These are phyloP conservation scores for Tyrophagus putrescentiae DNA, from an alignment of 1,140 invertebrate genomes.

Conservation along the genomic window DNA sequence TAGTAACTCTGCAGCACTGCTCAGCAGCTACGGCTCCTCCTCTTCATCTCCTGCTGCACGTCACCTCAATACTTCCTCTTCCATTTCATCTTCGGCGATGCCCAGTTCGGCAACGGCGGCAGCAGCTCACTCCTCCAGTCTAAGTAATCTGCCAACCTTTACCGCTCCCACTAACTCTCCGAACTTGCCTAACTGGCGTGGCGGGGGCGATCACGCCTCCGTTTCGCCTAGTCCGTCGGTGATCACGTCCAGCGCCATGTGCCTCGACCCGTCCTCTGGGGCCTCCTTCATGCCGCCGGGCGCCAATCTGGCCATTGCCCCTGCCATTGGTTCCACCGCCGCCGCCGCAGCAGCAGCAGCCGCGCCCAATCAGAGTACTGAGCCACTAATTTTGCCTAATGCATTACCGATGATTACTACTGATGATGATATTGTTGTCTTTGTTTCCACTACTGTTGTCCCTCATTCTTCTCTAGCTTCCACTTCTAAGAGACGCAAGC, in stretches of 20 bases:
- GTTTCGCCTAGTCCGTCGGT: neutral
- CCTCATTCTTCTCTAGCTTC: too few relatives aligned
- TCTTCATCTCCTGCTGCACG: neutral
- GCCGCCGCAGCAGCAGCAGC: too few relatives aligned
- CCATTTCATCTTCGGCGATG: too few relatives aligned
- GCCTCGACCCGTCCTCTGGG: neutral
- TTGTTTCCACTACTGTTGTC: too few relatives aligned
- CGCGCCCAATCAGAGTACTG: slow-evolving; percentile 4
- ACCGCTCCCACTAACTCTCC: neutral
- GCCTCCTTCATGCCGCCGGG: neutral
- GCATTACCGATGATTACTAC: too few relatives aligned
- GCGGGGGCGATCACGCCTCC: neutral
- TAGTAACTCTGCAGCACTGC: slow-evolving; percentile 3
- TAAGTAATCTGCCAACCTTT: neutral
- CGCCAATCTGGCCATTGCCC: neutral
- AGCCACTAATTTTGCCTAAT: neutral
- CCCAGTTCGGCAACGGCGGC: neutral
- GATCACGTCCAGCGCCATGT: neutral
- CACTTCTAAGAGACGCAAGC: too few relatives aligned
- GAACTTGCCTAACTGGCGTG: neutral
- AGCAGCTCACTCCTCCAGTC: neutral
- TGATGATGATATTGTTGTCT: too few relatives aligned
- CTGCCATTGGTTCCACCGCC: neutral
- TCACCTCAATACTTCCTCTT: neutral
- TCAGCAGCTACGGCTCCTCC: neutral